Evolutionary conservation across 2,888 invertebrate genomes (phyloP).

Genomic region (Andricus curvator): DNA sequence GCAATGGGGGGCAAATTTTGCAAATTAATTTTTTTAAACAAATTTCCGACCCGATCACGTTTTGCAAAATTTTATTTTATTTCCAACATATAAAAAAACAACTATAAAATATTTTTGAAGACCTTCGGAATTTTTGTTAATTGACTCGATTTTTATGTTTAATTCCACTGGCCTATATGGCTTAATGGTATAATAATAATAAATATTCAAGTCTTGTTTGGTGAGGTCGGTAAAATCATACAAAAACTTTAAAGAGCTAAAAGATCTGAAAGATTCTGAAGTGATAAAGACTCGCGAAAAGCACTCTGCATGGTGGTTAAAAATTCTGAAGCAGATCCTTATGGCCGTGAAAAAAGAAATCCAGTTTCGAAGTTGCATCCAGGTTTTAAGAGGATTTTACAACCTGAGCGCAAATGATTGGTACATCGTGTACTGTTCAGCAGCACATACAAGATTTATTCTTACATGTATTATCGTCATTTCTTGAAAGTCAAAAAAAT

Average conservation of each 20-base stretch:
- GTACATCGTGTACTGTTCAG: neutral
- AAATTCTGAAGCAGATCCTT: neutral
- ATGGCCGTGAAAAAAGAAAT: neutral
- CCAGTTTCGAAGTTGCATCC: neutral
- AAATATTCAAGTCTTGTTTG: neutral
- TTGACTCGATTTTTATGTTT: too few species aligned
- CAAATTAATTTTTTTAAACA: too few species aligned
- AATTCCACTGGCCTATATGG: too few species aligned
- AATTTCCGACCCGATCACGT: too few species aligned
- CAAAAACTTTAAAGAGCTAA: neutral
- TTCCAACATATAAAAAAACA: too few species aligned
- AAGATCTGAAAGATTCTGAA: neutral
- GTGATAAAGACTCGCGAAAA: neutral
- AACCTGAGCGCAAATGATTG: neutral
- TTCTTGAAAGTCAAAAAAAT: neutral
- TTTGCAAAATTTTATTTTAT: too few species aligned
- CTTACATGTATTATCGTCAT: neutral
- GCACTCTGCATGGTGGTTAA: neutral
- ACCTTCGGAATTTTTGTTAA: too few species aligned
- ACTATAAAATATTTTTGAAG: too few species aligned
- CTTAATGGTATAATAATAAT: too few species aligned
- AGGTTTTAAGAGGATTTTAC: neutral
- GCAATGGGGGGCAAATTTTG: too few species aligned
- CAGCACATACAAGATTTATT: neutral
- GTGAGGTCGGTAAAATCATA: neutral